A percentile compares a stretch with the other conserved stretches of the same genome.
These are phyloP conservation scores for Andrena minutula DNA, from an alignment of 2,888 invertebrate species.

Conservation along the genomic window DNA sequence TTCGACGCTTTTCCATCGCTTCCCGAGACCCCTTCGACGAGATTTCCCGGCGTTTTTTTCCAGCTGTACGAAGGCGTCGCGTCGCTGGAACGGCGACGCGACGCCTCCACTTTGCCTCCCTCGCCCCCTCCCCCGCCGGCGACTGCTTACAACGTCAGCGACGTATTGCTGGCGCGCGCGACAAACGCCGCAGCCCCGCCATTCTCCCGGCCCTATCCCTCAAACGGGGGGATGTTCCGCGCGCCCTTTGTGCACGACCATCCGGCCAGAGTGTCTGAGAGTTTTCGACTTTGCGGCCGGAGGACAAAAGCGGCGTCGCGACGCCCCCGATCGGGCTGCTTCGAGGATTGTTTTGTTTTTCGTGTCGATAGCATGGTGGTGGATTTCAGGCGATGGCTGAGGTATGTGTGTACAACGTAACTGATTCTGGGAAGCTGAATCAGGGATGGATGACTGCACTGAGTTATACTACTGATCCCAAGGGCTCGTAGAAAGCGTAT, in stretches of 20 bases:
- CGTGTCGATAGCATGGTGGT: no score
- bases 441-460: no score
- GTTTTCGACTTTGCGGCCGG: slow-evolving; percentile 28
- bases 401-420: no score
- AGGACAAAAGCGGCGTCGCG: slow-evolving; percentile 40
- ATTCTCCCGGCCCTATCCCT: slow-evolving; percentile 19
- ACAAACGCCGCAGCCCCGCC: slow-evolving; percentile 23
- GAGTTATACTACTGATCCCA: no score
- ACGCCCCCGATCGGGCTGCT: slow-evolving; percentile 21
- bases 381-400: no score
- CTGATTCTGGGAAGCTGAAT: no score
- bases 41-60: slow-evolving; percentile 26
- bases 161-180: slow-evolving; percentile 2
- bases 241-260: slow-evolving; percentile 34
- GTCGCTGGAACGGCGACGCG: slow-evolving; percentile 53
- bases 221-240: slow-evolving; percentile 10
- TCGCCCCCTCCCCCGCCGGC: slow-evolving; percentile 27
- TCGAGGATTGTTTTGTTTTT: slow-evolving; percentile 3
- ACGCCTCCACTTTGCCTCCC: slow-evolving; percentile 53
- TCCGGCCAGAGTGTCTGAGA: slow-evolving; percentile 32
- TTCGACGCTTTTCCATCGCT: neutral
- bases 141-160: slow-evolving; percentile 4
- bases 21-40: slow-evolving; percentile 6
- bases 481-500: no score
- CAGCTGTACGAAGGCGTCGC: slow-evolving; percentile 18